Percentiles rank a stretch among this genome's conserved stretches.
Evolutionary conservation across 1,140 invertebrate species (phyloP).

Genomic region (Papilio xuthus): DNA sequence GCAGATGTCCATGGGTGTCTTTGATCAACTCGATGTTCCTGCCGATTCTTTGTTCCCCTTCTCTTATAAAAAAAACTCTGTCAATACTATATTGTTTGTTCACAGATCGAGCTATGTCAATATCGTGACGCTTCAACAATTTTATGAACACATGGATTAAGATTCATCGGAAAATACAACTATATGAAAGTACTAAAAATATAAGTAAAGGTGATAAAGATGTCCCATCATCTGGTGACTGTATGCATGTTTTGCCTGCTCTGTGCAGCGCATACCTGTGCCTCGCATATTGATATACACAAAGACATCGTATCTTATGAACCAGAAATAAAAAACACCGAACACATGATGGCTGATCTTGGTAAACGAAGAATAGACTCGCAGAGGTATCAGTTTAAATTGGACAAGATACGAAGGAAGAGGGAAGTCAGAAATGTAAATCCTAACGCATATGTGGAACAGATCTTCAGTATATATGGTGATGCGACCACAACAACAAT

Average conservation of each 20-base stretch:
- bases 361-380: conserved; percentile 62
- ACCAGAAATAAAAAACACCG: conserved; percentile 45
- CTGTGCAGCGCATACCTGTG: conserved; percentile 88
- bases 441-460: conserved; percentile 71
- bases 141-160: conserved; percentile 27
- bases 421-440: conserved; percentile 70
- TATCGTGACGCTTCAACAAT: conserved; percentile 23
- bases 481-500: conserved; percentile 83
- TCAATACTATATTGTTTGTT: conserved; percentile 59
- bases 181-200: no score
- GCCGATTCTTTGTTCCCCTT: no score
- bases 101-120: conserved; percentile 55
- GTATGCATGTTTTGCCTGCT: conserved; percentile 90
- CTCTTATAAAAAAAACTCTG: no score
- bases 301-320: conserved; percentile 56
- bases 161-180: not conserved
- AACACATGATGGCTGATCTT: conserved; percentile 51
- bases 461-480: conserved; percentile 80
- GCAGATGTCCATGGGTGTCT: no score
- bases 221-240: conserved; percentile 84
- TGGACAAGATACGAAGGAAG: conserved; percentile 64
- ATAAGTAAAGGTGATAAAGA: conserved; percentile 53
- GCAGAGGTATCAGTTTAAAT: conserved; percentile 58
- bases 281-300: conserved; percentile 81
- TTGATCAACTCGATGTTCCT: no score